Percentiles rank a stretch among this genome's conserved stretches.
Evolutionary conservation across 2,113 vertebrate species (phyloP).

Genomic region (Mobula birostris): DNA sequence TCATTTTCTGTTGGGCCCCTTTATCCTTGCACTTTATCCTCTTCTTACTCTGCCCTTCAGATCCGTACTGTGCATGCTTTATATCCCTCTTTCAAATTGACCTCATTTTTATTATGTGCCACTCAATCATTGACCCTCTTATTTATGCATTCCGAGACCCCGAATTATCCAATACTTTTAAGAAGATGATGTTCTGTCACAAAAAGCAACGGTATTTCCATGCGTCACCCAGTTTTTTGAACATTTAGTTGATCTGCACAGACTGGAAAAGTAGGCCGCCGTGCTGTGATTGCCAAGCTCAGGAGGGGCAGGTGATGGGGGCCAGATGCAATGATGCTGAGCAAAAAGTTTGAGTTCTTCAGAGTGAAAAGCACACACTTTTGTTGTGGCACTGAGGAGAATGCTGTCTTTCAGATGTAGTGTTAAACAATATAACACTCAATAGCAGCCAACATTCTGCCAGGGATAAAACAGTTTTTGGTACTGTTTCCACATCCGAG

Average conservation of each 20-base stretch:
- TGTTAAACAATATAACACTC: not conserved
- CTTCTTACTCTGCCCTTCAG: conserved; percentile 71
- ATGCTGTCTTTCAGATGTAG: not conserved
- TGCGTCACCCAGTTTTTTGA: not conserved
- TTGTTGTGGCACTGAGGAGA: not conserved
- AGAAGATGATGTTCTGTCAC: conserved; percentile 68
- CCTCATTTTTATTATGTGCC: conserved; percentile 78
- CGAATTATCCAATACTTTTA: conserved; percentile 74
- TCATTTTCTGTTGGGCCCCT: conserved; percentile 85
- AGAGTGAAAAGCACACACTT: not conserved
- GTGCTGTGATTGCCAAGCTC: not conserved
- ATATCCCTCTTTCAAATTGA: conserved; percentile 83
- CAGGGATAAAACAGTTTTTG: too few species aligned
- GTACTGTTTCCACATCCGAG: too few species aligned
- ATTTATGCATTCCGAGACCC: conserved; percentile 87
- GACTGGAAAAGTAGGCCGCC: not conserved
- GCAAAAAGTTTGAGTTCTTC: not conserved
- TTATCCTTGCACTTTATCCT: conserved; percentile 83
- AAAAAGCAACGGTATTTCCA: not conserved
- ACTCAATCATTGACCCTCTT: conserved; percentile 79
- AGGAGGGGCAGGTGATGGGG: not conserved
- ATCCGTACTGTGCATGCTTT: conserved; percentile 91
- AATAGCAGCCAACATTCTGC: too few species aligned
- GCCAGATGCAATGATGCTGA: not conserved
- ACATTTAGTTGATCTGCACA: not conserved